These are phyloP conservation scores for Chaenodraco wilsoni DNA, from an alignment of 2,797 vertebrate species.

Conservation along the genomic window DNA sequence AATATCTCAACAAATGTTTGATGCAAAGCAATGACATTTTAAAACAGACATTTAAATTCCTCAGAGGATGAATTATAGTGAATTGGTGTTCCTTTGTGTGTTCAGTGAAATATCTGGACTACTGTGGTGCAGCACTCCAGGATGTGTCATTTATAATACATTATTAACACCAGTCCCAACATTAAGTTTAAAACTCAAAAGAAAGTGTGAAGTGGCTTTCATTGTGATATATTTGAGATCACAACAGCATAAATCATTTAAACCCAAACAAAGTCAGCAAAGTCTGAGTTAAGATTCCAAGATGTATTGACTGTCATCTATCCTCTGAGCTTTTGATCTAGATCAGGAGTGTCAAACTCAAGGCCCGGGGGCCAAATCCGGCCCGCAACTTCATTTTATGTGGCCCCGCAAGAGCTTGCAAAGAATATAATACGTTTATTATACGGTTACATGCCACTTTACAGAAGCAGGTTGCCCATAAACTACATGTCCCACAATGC, in stretches of 20 bases:
- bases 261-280: neutral
- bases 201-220: neutral
- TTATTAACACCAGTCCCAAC: neutral
- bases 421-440: too few relatives aligned
- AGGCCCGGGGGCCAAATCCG: too few relatives aligned
- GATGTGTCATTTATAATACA: neutral
- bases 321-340: slow-evolving; percentile 42
- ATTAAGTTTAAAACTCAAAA: neutral
- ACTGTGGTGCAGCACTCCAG: neutral
- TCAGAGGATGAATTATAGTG: neutral
- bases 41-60: neutral
- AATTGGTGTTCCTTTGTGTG: neutral
- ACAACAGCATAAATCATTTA: neutral
- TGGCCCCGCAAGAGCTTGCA: too few relatives aligned
- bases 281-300: neutral
- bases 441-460: too few relatives aligned
- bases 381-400: too few relatives aligned
- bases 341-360: neutral
- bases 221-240: neutral
- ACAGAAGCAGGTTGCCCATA: too few relatives aligned
- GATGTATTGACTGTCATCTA: slow-evolving; percentile 35
- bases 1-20: slow-evolving; percentile 17
- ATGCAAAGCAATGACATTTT: neutral
- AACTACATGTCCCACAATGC: too few relatives aligned
- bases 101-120: neutral